phyloP scores from a whole-genome alignment of 2,113 vertebrate species.

The Gnathonemus echidnorhynchus region DNA sequence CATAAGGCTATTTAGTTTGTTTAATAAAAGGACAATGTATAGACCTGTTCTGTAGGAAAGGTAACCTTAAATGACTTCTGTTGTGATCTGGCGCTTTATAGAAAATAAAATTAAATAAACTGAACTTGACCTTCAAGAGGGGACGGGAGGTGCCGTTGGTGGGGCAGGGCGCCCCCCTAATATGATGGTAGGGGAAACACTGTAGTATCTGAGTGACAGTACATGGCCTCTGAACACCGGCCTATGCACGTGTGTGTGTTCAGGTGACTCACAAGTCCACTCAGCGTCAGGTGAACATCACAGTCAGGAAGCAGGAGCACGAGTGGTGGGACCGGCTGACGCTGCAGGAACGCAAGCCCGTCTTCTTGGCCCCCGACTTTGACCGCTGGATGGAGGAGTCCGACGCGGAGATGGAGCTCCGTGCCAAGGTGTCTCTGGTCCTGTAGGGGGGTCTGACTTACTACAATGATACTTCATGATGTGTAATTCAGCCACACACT shows the following conservation, averaged over 20 bases:
- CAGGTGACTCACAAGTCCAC: slow-evolving; percentile 75
- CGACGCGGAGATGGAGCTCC: slow-evolving; percentile 89
- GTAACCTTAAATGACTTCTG: too few relatives aligned
- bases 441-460: not conserved
- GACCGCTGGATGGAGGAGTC: slow-evolving; percentile 96
- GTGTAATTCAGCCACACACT: not conserved
- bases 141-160: too few relatives aligned
- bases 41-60: too few relatives aligned
- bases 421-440: slow-evolving; percentile 66
- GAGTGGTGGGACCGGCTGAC: slow-evolving; percentile 87
- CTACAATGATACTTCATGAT: not conserved
- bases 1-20: too few relatives aligned
- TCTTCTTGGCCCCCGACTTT: slow-evolving; percentile 84
- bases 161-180: too few relatives aligned
- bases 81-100: too few relatives aligned
- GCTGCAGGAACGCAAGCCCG: slow-evolving; percentile 76
- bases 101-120: too few relatives aligned
- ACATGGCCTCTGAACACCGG: not conserved
- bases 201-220: not conserved
- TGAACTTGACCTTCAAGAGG: too few relatives aligned
- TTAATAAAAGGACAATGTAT: too few relatives aligned
- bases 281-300: slow-evolving; percentile 85
- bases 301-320: slow-evolving; percentile 69
- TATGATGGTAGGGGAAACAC: too few relatives aligned
- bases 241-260: not conserved